phyloP scores from a whole-genome alignment of 2,888 invertebrate species.

The Acleris holmiana region DNA sequence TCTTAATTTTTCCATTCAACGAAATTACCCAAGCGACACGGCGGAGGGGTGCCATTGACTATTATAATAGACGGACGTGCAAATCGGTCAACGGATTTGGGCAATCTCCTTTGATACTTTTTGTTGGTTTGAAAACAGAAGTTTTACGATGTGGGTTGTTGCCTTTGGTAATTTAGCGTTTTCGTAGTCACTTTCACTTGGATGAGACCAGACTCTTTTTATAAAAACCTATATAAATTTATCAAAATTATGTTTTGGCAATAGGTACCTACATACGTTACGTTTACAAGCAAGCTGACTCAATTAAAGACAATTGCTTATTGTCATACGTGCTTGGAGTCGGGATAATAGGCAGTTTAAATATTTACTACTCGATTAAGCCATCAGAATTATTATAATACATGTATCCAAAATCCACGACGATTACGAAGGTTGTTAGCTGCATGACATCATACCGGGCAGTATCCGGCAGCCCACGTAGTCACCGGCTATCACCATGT shows the following conservation, averaged over 20 bases:
- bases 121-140: slow-evolving; percentile 1
- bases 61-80: slow-evolving; percentile 51
- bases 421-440: slow-evolving; percentile 44
- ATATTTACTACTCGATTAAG: not conserved
- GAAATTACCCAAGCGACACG: slow-evolving; percentile 39
- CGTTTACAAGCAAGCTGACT: too few species aligned
- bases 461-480: slow-evolving; percentile 33
- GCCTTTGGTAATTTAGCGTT: slow-evolving; percentile 10
- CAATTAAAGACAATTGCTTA: too few species aligned
- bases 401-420: slow-evolving; percentile 28
- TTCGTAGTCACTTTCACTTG: slow-evolving; percentile 17
- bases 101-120: slow-evolving; percentile 24
- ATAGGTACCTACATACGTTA: too few species aligned
- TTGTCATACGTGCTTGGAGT: not conserved
- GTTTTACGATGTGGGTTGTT: not conserved
- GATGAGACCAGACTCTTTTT: not conserved
- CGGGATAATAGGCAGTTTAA: too few species aligned
- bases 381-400: not conserved
- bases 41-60: slow-evolving; percentile 37
- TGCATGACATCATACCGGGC: slow-evolving; percentile 45
- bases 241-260: not conserved
- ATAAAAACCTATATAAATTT: not conserved
- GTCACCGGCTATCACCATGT: slow-evolving; percentile 14
- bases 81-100: slow-evolving; percentile 27
- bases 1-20: slow-evolving; percentile 44